A percentile compares a stretch with the other conserved stretches of the same genome.
Evolutionary conservation across 2,888 invertebrate species (phyloP).

Genomic region (Aethes cnicana): DNA sequence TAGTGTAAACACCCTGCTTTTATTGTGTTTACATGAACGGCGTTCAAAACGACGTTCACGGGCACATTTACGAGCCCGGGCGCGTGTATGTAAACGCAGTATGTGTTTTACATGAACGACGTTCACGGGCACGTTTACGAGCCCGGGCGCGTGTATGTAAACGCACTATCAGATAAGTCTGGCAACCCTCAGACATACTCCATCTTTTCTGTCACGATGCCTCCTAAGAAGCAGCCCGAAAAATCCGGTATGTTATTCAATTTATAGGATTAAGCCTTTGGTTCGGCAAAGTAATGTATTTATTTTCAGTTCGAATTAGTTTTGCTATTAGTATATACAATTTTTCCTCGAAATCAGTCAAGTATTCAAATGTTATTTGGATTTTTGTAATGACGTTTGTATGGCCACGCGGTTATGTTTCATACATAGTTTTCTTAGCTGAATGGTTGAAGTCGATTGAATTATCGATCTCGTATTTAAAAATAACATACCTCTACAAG

Average conservation of each 20-base stretch:
- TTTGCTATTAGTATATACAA: not conserved
- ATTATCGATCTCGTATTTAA: too few species aligned
- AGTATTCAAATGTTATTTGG: not conserved
- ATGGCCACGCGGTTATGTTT: slow-evolving; percentile 62
- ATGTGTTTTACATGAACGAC: too few species aligned
- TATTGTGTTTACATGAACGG: too few species aligned
- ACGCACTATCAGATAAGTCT: slow-evolving; percentile 24
- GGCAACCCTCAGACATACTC: slow-evolving; percentile 48
- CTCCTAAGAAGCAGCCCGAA: slow-evolving; percentile 93
- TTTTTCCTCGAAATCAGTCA: not conserved
- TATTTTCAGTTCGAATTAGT: not conserved
- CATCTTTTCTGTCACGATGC: slow-evolving; percentile 86
- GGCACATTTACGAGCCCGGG: too few species aligned
- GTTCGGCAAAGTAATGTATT: slow-evolving; percentile 19
- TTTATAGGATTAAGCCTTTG: slow-evolving; percentile 38
- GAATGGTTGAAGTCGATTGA: not conserved
- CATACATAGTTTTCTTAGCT: slow-evolving; percentile 18
- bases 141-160: not conserved
- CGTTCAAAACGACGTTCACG: too few species aligned
- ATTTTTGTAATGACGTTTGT: slow-evolving; percentile 23
- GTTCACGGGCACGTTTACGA: not conserved
- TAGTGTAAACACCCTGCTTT: too few species aligned
- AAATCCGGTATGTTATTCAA: slow-evolving; percentile 88
- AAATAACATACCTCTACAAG: too few species aligned
- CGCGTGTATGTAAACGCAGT: too few species aligned